phyloP scores from a whole-genome alignment of 2,888 invertebrate species.

The Drosophila histrio region DNA sequence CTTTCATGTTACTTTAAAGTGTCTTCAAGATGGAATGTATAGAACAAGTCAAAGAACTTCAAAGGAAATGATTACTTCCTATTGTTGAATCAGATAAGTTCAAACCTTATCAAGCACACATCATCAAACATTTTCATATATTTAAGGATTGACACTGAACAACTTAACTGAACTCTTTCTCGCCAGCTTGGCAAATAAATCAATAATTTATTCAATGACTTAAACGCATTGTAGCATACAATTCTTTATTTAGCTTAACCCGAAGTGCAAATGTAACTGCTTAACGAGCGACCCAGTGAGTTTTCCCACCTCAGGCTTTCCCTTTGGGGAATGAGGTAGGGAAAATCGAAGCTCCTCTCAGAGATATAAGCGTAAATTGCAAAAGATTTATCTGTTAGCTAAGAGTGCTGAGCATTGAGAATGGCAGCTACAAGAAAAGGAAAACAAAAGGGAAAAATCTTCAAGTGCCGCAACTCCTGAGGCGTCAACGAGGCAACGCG shows the following conservation, averaged over 20 bases:
- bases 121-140: conserved; percentile 6
- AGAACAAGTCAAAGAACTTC: background rate
- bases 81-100: background rate
- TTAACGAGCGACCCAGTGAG: conserved; percentile 51
- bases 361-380: conserved; percentile 56
- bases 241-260: conserved; percentile 65
- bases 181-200: conserved; percentile 36
- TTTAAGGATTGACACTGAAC: conserved; percentile 1
- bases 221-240: conserved; percentile 51
- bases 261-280: conserved; percentile 47
- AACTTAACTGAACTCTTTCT: background rate
- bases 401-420: conserved; percentile 21
- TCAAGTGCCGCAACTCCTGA: conserved; percentile 33
- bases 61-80: background rate
- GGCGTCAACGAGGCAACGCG: conserved; percentile 19
- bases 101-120: background rate
- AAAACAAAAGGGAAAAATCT: conserved; percentile 21
- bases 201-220: conserved; percentile 69
- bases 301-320: background rate
- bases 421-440: conserved; percentile 13
- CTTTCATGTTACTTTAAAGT: too few relatives aligned
- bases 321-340: background rate
- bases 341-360: conserved; percentile 8
- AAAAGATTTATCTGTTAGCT: conserved; percentile 66
- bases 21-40: background rate